Evolutionary conservation across 2,113 vertebrate genomes (phyloP), one percentile per base, ranked within the genome.

Genomic region (Alosa alosa): DNA sequence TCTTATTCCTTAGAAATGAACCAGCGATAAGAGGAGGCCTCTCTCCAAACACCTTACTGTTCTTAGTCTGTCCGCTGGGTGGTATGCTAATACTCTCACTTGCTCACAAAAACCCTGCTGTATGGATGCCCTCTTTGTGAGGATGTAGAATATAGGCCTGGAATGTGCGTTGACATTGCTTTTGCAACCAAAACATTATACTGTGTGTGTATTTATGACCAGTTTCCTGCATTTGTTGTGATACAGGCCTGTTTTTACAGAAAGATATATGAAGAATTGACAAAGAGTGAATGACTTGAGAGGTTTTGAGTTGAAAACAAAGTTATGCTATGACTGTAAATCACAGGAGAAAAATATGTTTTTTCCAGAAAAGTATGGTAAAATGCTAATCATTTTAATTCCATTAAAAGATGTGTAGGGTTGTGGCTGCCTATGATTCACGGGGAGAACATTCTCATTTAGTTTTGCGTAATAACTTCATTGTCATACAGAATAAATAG

Each of bases 1-100:
- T 90, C 83, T 92, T 91, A 91, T 93, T 91, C 90, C 86, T 91
- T 87, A 0, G 60, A 91, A 85, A 90, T 90, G 52, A 78, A 86
- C 82, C 60, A 60, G 85, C 82, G 39, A 78, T 84, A 86, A 64
- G 68, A 36, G 57, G 52, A 72, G 64, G 44, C 78, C 52, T 88
- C 84, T 87, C 57, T 75, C 84, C 55, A 84, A 84, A 47, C 44
- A 84, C 39, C 41, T 41, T 84, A 45, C 39, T 85, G 45, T 90
- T 85, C 68, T 9, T 82, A 55, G 55, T 64, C 49, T 64, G 82
- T n/a, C 64, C 84, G 49, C 44, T 83, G 3, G 4, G 36, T 87
- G 47, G 86, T 55, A 72, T 31, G 64, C 31, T 39, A 39, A 78
- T 78, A 78, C 4, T 78, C 13, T 39, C 31, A 2, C 31, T 11